These are phyloP conservation scores for Conus betulinus DNA, from an alignment of 1,140 invertebrate species.

Conservation along the genomic window DNA sequence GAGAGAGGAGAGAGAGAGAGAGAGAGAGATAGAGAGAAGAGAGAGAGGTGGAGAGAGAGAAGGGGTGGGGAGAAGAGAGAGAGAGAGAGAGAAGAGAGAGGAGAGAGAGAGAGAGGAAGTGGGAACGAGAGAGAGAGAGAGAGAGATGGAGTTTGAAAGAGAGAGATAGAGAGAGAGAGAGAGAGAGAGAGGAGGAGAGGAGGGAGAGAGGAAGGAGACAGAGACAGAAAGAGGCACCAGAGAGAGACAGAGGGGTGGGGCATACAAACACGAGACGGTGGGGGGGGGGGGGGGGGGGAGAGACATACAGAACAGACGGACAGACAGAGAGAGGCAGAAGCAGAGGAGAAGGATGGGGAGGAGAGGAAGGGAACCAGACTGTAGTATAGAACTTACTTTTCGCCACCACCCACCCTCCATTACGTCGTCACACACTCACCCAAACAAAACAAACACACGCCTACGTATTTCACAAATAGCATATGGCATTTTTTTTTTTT, in stretches of 20 bases:
- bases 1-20: no score
- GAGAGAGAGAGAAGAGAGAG: not conserved
- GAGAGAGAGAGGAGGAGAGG: not conserved
- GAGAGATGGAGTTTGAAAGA: not conserved
- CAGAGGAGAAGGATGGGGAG: not conserved
- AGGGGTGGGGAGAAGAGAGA: not conserved
- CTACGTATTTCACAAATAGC: no score
- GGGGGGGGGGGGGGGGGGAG: no score
- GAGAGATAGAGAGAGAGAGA: conserved; percentile 21
- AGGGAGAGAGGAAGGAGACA: not conserved
- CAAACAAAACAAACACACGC: no score
- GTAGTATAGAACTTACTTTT: no score
- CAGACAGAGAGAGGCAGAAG: not conserved
- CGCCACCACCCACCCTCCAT: no score
- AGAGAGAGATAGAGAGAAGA: conserved; percentile 1
- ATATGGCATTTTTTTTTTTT: no score
- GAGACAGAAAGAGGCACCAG: not conserved
- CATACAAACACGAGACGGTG: no score
- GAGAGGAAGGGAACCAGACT: not conserved
- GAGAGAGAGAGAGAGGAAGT: not conserved
- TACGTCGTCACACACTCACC: no score
- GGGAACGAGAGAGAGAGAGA: not conserved
- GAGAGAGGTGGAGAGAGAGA: not conserved
- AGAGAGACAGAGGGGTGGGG: no score
- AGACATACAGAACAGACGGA: no score